These are phyloP conservation scores for Pteronura brasiliensis DNA, from an alignment of 2,113 vertebrate genomes.

Conservation along the genomic window DNA sequence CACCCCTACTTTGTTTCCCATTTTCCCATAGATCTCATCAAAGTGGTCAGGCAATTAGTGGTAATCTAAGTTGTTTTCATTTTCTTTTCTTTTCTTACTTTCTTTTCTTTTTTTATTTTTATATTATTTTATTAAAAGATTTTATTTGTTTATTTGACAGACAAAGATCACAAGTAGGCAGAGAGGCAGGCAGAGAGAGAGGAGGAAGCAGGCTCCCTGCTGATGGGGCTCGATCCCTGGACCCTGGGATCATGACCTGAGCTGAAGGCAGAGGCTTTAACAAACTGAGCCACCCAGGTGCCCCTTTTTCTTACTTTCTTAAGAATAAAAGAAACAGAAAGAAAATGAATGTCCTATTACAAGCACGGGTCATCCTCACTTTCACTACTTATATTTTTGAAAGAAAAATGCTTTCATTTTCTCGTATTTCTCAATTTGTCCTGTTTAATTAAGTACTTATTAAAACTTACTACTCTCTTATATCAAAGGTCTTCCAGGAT, in stretches of 20 bases:
- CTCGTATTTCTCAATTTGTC: neutral
- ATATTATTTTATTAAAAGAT: no score
- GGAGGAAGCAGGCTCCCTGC: no score
- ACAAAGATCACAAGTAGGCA: no score
- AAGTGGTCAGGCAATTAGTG: neutral
- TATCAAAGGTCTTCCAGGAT: neutral
- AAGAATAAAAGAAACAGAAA: neutral
- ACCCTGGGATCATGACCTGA: no score
- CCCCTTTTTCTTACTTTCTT: neutral
- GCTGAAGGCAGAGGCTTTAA: no score
- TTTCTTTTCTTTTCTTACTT: neutral
- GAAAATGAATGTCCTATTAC: neutral
- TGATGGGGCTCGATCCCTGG: no score
- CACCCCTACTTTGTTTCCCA: neutral
- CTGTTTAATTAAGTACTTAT: slow-evolving; percentile 28
- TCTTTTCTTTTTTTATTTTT: neutral
- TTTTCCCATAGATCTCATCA: neutral
- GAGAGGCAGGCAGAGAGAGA: no score
- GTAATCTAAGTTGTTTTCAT: neutral
- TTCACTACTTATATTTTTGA: neutral
- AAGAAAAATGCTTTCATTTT: slow-evolving; percentile 4
- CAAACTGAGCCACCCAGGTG: no score
- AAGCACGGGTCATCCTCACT: neutral
- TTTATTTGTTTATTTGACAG: no score
- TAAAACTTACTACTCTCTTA: neutral